Percentiles rank a stretch among this genome's conserved stretches.
Evolutionary conservation across 2,113 vertebrate genomes (phyloP).

Genomic region (Mohoua ochrocephala): DNA sequence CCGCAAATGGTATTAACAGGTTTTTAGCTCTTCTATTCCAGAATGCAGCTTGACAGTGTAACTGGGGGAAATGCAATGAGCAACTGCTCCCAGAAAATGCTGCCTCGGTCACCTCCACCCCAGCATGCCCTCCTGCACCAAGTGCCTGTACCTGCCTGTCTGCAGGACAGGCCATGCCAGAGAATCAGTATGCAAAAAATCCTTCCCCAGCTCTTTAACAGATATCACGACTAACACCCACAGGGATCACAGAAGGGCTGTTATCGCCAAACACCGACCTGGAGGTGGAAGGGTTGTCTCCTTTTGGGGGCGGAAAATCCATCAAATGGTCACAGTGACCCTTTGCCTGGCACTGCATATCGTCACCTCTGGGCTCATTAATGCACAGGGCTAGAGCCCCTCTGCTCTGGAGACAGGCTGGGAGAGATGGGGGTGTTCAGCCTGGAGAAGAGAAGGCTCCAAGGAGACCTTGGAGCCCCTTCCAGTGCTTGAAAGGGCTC

Average conservation of each 20-base stretch:
- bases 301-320: background rate
- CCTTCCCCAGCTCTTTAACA: background rate
- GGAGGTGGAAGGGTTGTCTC: background rate
- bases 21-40: background rate
- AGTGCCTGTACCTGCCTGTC: background rate
- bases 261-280: background rate
- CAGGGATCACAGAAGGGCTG: background rate
- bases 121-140: accelerated
- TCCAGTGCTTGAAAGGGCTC: background rate
- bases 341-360: background rate
- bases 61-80: background rate
- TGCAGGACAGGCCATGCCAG: background rate
- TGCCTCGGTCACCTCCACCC: accelerated
- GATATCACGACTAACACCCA: background rate
- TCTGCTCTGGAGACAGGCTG: background rate
- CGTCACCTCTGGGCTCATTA: background rate
- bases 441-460: background rate
- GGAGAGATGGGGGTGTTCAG: background rate
- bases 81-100: background rate
- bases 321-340: accelerated
- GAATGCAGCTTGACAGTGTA: background rate
- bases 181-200: background rate
- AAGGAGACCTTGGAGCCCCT: background rate
- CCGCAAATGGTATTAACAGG: accelerated
- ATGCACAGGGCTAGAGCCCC: background rate